Percentiles rank a stretch among this genome's conserved stretches.
Conservation (phyloP, 2,888 invertebrate species). For the Dolichopus griseipennis region DNA sequence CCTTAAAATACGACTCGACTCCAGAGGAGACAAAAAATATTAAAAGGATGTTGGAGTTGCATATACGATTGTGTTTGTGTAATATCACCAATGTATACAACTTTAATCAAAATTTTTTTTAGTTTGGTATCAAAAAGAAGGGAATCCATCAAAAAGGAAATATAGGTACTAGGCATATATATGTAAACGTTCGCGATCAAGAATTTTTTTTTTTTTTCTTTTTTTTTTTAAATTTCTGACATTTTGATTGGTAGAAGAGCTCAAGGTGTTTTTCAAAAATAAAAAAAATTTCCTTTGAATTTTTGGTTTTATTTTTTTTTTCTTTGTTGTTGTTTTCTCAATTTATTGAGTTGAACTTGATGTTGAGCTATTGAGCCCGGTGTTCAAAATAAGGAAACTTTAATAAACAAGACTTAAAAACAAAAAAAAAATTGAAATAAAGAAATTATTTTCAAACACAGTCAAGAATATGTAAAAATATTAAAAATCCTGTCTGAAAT, state of each 20-base stretch:
- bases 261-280: background rate
- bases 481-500: no score
- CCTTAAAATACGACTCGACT: no score
- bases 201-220: background rate
- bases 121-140: background rate
- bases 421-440: background rate
- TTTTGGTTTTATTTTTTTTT: background rate
- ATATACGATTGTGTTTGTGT: background rate
- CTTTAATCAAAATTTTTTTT: background rate
- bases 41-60: background rate
- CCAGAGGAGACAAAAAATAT: background rate
- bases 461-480: background rate
- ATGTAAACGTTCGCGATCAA: background rate
- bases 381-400: background rate
- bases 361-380: conserved; percentile 6
- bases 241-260: background rate
- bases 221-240: background rate
- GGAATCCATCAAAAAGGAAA: background rate
- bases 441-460: background rate
- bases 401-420: background rate
- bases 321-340: background rate
- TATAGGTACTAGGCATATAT: no score
- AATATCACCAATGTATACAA: background rate
- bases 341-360: conserved; percentile 3
- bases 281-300: background rate